Conservation (phyloP, 2,797 vertebrate genomes). For the Knipowitschia caucasica region DNA sequence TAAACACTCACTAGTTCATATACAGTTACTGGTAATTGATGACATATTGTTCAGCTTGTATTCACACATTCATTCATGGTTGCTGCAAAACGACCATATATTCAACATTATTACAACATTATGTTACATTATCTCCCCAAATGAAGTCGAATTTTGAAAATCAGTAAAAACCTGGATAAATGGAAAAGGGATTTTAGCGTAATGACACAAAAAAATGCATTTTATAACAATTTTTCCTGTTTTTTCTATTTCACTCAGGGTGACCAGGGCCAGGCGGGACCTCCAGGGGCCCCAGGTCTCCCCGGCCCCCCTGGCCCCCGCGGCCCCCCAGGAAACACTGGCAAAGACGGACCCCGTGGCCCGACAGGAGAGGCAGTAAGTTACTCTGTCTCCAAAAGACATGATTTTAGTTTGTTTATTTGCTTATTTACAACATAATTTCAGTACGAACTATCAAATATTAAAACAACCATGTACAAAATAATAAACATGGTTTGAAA, state of each 20-base stretch:
- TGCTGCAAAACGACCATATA: too few relatives aligned
- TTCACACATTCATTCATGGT: too few relatives aligned
- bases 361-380: constrained; percentile 84
- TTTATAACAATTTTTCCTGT: neutral
- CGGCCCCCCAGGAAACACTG: constrained; percentile 90
- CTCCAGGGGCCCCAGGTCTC: constrained; percentile 83
- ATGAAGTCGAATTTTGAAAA: neutral
- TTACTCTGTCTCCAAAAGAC: constrained; percentile 9
- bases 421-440: too few relatives aligned
- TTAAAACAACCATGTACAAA: too few relatives aligned
- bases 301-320: constrained; percentile 87
- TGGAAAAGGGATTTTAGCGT: neutral
- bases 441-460: too few relatives aligned
- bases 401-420: neutral
- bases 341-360: constrained; percentile 89
- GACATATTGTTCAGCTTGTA: too few relatives aligned
- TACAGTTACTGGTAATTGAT: too few relatives aligned
- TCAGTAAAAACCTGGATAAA: neutral
- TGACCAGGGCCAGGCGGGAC: constrained; percentile 88
- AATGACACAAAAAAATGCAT: neutral
- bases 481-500: too few relatives aligned
- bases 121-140: too few relatives aligned
- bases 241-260: constrained; percentile 71
- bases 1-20: too few relatives aligned
- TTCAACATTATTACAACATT: too few relatives aligned